Percentiles rank a stretch among this genome's conserved stretches.
phyloP scores from a whole-genome alignment of 2,797 vertebrate species.

The Chromobotia macracanthus region DNA sequence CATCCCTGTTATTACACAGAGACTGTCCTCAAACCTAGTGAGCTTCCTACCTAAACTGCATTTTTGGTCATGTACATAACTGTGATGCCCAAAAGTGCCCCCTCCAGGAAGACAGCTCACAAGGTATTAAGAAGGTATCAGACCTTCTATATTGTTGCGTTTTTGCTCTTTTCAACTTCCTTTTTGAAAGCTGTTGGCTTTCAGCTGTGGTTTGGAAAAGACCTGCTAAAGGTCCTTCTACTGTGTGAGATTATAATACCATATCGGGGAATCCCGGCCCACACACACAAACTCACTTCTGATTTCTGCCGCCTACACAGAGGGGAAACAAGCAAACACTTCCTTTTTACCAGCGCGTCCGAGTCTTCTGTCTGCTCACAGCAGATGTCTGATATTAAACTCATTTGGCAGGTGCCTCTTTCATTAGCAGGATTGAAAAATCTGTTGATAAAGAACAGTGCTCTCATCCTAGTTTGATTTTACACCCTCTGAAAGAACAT shows the following conservation, averaged over 20 bases:
- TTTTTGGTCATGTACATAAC: background rate
- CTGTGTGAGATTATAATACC: background rate
- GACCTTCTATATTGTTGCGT: background rate
- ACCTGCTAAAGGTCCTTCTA: background rate
- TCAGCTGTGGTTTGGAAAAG: constrained; percentile 14
- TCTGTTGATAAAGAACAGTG: background rate
- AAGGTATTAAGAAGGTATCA: background rate
- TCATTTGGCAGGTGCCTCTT: background rate
- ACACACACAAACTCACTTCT: constrained; percentile 30
- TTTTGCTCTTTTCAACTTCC: background rate
- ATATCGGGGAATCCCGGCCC: constrained; percentile 12
- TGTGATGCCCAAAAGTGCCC: background rate
- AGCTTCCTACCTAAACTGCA: background rate
- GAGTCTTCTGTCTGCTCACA: background rate
- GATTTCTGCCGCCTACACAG: constrained; percentile 26
- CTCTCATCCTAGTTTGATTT: background rate
- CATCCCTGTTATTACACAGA: background rate
- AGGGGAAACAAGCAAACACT: background rate
- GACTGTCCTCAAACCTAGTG: background rate
- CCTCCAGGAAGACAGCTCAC: background rate
- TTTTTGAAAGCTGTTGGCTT: constrained; percentile 5
- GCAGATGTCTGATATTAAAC: constrained; percentile 2
- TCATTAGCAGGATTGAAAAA: background rate
- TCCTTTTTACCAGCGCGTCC: constrained; percentile 3
- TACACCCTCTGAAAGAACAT: background rate